These are phyloP conservation scores for Anguilla obscura DNA, from an alignment of 2,797 vertebrate genomes.

Conservation along the genomic window DNA sequence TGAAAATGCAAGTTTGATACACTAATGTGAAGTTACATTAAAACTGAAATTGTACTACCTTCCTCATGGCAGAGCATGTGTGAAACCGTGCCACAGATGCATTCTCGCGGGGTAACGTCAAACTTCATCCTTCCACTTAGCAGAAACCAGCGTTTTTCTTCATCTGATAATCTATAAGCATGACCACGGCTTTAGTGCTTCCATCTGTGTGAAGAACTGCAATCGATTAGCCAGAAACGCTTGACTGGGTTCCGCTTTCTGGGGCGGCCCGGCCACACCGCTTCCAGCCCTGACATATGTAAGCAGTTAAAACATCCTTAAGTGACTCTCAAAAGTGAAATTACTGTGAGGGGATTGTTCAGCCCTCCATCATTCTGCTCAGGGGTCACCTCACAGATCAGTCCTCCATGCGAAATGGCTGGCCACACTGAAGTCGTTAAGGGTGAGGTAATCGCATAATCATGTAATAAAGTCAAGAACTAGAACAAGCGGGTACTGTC, in stretches of 20 bases:
- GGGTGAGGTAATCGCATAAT: constrained; percentile 10
- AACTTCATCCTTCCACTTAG: constrained; percentile 18
- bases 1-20: not conserved
- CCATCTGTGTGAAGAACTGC: constrained; percentile 38
- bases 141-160: not conserved
- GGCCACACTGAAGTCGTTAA: constrained; percentile 14
- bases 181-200: constrained; percentile 23
- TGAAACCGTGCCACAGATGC: not conserved
- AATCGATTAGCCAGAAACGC: constrained; percentile 29
- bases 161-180: constrained; percentile 22
- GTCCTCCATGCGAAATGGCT: not conserved
- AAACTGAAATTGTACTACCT: not conserved
- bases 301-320: constrained; percentile 34
- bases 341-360: constrained; percentile 19
- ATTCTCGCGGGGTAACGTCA: not conserved
- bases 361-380: not conserved
- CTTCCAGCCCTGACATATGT: constrained; percentile 35
- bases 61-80: not conserved
- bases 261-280: constrained; percentile 25
- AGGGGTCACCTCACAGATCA: constrained; percentile 8
- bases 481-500: constrained; percentile 16
- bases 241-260: constrained; percentile 32
- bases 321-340: constrained; percentile 10
- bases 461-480: constrained; percentile 5
- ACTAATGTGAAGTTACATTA: not conserved